phyloP scores from a whole-genome alignment of 2,888 invertebrate genomes.

The Anaspis maculata region DNA sequence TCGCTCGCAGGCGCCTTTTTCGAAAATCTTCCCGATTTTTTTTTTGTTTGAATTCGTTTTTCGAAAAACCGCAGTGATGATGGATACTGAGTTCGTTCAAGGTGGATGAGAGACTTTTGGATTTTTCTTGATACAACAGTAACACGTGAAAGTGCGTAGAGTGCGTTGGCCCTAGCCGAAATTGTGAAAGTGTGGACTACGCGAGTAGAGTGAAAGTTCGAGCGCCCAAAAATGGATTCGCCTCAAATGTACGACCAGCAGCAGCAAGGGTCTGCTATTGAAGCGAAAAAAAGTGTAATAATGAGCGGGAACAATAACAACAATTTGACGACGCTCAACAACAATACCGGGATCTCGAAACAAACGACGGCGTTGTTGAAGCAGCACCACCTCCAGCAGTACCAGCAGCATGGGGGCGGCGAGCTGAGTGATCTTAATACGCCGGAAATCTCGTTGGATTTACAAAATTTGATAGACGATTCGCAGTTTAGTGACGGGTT shows the following conservation, averaged over 20 bases:
- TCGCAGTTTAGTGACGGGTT: constrained; percentile 79
- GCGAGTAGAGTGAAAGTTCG: constrained; percentile 30
- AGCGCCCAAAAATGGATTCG: constrained; percentile 62
- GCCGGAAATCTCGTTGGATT: constrained; percentile 85
- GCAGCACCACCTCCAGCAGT: constrained; percentile 62
- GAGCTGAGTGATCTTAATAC: constrained; percentile 85
- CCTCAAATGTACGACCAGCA: constrained; percentile 78
- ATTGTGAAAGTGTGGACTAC: constrained; percentile 25
- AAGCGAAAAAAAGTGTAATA: constrained; percentile 43
- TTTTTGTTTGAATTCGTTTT: too few species aligned
- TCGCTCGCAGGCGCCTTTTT: too few species aligned
- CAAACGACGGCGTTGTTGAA: constrained; percentile 51
- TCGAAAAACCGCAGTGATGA: too few species aligned
- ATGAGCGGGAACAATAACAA: constrained; percentile 40
- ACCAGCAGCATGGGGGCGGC: constrained; percentile 55
- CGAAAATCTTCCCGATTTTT: too few species aligned
- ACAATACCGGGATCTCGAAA: constrained; percentile 45
- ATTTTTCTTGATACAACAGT: too few species aligned
- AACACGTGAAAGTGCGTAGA: constrained; percentile 26
- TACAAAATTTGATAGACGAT: constrained; percentile 88
- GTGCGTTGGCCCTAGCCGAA: constrained; percentile 13
- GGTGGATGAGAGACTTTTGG: too few species aligned
- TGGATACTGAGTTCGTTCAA: too few species aligned
- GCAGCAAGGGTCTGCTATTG: constrained; percentile 50
- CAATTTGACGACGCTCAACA: constrained; percentile 44